These are phyloP conservation scores for Ianthella basta DNA, from an alignment of 37 sponge, comb jelly and placozoan genomes.

Conservation along the genomic window DNA sequence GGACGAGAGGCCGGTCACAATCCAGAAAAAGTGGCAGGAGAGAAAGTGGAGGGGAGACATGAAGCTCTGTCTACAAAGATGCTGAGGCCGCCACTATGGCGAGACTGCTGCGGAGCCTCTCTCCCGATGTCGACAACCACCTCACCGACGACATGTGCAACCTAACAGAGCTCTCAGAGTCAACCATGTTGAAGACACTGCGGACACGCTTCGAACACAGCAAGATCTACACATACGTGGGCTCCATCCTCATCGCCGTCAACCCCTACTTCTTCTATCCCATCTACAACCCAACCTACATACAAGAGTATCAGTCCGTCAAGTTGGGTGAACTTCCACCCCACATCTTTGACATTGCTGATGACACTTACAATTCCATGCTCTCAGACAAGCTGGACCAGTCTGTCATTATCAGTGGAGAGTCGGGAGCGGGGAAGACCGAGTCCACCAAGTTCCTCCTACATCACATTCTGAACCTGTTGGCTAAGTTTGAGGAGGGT, in stretches of 20 bases:
- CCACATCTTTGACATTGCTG: slow-evolving; percentile 93
- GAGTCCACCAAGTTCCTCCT: slow-evolving; percentile 92
- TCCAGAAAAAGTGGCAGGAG: slow-evolving; percentile 32
- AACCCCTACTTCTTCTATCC: slow-evolving; percentile 89
- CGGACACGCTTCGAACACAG: slow-evolving; percentile 77
- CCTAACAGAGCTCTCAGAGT: slow-evolving; percentile 82
- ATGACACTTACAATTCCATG: slow-evolving; percentile 82
- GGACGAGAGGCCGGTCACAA: slow-evolving; percentile 41
- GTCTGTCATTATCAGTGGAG: slow-evolving; percentile 90
- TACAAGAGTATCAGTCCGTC: slow-evolving; percentile 68
- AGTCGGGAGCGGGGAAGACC: slow-evolving; percentile 95
- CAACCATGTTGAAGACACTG: slow-evolving; percentile 79
- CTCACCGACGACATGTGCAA: slow-evolving; percentile 80
- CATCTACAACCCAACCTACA: slow-evolving; percentile 90
- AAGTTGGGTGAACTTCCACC: slow-evolving; percentile 74
- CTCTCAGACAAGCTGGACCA: slow-evolving; percentile 71
- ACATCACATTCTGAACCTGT: slow-evolving; percentile 83
- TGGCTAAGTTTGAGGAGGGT: slow-evolving; percentile 75
- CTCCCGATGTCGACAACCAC: slow-evolving; percentile 30
- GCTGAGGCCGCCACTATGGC: slow-evolving; percentile 27
- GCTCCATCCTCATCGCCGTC: slow-evolving; percentile 91
- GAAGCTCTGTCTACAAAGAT: slow-evolving; percentile 27
- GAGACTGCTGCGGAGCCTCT: slow-evolving; percentile 45
- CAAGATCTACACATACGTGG: slow-evolving; percentile 95
- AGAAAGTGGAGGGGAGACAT: slow-evolving; percentile 24